A percentile compares a stretch with the other conserved stretches of the same genome.
Conservation (phyloP, 2,888 invertebrate species). For the Cephus pulcher region DNA sequence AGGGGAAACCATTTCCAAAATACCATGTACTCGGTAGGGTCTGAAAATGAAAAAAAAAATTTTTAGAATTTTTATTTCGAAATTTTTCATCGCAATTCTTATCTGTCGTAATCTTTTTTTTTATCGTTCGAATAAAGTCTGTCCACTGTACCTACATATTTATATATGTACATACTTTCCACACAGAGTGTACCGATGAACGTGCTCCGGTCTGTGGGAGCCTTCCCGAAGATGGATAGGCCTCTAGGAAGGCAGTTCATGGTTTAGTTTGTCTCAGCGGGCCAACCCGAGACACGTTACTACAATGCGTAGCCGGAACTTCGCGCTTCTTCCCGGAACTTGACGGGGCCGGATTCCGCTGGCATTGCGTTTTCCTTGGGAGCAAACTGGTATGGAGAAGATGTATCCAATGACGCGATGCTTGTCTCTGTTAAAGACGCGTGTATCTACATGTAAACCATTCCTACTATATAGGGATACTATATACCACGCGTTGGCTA, state of each 20-base stretch:
- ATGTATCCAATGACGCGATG: conserved; percentile 33
- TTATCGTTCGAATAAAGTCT: neutral
- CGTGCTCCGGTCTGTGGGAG: conserved; percentile 10
- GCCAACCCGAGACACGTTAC: conserved; percentile 30
- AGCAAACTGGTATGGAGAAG: conserved; percentile 23
- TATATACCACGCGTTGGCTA: neutral
- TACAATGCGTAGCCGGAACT: conserved; percentile 57
- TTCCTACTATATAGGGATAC: neutral
- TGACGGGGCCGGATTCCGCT: conserved; percentile 46
- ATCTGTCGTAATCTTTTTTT: neutral
- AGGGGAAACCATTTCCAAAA: neutral
- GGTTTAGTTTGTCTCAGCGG: conserved; percentile 36
- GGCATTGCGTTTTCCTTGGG: conserved; percentile 49
- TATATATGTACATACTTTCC: neutral
- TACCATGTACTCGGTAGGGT: neutral
- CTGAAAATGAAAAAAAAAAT: neutral
- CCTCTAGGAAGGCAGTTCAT: conserved; percentile 31
- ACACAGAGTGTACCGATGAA: neutral
- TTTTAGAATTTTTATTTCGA: neutral
- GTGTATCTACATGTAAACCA: conserved; percentile 27
- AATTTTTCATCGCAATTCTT: neutral
- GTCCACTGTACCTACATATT: neutral
- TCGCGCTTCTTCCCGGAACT: conserved; percentile 55
- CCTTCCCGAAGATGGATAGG: conserved; percentile 18
- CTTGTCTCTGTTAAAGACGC: conserved; percentile 26